These are phyloP conservation scores for Toxotes chatareus DNA, from an alignment of 2,113 vertebrate species.

Conservation along the genomic window DNA sequence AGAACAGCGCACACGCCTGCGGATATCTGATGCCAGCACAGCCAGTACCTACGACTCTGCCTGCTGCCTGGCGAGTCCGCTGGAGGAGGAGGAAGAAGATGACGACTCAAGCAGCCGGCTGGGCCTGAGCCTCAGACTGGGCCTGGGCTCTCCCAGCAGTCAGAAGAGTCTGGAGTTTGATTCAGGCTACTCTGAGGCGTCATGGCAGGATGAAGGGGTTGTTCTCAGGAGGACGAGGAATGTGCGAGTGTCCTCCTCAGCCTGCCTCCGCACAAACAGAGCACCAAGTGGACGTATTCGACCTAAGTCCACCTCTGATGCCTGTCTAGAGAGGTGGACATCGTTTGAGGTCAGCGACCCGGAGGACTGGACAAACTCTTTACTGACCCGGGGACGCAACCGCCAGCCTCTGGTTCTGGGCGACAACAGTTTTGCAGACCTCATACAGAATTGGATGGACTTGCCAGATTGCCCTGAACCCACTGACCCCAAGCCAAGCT, in stretches of 20 bases:
- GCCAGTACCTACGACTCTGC: slow-evolving; percentile 89
- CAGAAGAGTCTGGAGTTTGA: slow-evolving; percentile 93
- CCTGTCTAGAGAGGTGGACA: slow-evolving; percentile 93
- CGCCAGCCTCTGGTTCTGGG: slow-evolving; percentile 94
- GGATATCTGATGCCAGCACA: slow-evolving; percentile 85
- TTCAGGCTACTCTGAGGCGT: slow-evolving; percentile 94
- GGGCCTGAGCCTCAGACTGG: slow-evolving; percentile 69
- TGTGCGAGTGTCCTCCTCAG: slow-evolving; percentile 84
- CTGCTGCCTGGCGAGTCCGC: slow-evolving; percentile 88
- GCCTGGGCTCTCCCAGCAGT: slow-evolving; percentile 84
- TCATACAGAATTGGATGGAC: slow-evolving; percentile 98
- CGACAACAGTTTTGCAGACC: slow-evolving; percentile 95
- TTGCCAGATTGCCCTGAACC: slow-evolving; percentile 89
- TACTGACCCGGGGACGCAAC: slow-evolving; percentile 93
- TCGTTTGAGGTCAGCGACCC: slow-evolving; percentile 86
- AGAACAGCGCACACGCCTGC: slow-evolving; percentile 75
- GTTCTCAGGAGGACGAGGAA: slow-evolving; percentile 82
- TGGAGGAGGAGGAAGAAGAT: slow-evolving; percentile 81
- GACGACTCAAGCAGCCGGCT: slow-evolving; percentile 63
- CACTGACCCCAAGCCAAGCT: slow-evolving; percentile 59
- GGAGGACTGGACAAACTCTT: slow-evolving; percentile 91
- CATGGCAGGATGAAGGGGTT: slow-evolving; percentile 90
- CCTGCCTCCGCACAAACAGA: slow-evolving; percentile 75
- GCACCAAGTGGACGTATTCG: slow-evolving; percentile 78
- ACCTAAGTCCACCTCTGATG: slow-evolving; percentile 92